A percentile compares a stretch with the other conserved stretches of the same genome.
Evolutionary conservation across 2,797 vertebrate species (phyloP).

Genomic region (Fistularia commersonii): DNA sequence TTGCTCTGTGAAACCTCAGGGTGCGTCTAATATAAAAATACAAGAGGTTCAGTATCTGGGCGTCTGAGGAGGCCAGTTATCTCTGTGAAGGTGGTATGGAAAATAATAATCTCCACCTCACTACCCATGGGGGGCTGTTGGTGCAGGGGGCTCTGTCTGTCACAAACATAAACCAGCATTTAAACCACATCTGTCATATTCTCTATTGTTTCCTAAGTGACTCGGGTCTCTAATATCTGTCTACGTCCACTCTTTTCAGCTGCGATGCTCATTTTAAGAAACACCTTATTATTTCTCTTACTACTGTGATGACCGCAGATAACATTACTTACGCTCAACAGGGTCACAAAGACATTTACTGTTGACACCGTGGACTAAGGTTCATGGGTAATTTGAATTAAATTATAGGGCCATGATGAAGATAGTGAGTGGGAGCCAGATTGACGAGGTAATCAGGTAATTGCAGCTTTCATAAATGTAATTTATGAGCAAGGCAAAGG

Average conservation of each 20-base stretch:
- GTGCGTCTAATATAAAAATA: conserved; percentile 46
- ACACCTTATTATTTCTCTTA: conserved; percentile 47
- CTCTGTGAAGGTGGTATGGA: conserved; percentile 16
- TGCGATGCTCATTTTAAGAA: conserved; percentile 36
- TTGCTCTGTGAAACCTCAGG: conserved; percentile 52
- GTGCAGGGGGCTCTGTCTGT: conserved; percentile 25
- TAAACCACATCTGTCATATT: conserved; percentile 19
- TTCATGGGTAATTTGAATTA: conserved; percentile 74
- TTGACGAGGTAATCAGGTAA: conserved; percentile 74
- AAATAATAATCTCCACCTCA: conserved; percentile 38
- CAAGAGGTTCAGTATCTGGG: conserved; percentile 39
- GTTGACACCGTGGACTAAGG: conserved; percentile 54
- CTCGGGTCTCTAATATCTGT: conserved; percentile 31
- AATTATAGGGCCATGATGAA: conserved; percentile 70
- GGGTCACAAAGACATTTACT: conserved; percentile 65
- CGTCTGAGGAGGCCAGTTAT: conserved; percentile 60
- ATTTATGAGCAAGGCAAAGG: conserved; percentile 65
- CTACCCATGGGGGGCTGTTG: conserved; percentile 17
- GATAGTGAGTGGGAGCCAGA: conserved; percentile 56
- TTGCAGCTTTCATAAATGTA: conserved; percentile 78
- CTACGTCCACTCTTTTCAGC: conserved; percentile 2
- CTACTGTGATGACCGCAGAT: conserved; percentile 36
- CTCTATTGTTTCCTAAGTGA: conserved; percentile 15
- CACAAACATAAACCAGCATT: conserved; percentile 16
- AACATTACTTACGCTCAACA: conserved; percentile 58